Base-by-base conservation (phyloP, 2,888 invertebrate genomes). In the Cosmorhoe ocellata region DNA sequence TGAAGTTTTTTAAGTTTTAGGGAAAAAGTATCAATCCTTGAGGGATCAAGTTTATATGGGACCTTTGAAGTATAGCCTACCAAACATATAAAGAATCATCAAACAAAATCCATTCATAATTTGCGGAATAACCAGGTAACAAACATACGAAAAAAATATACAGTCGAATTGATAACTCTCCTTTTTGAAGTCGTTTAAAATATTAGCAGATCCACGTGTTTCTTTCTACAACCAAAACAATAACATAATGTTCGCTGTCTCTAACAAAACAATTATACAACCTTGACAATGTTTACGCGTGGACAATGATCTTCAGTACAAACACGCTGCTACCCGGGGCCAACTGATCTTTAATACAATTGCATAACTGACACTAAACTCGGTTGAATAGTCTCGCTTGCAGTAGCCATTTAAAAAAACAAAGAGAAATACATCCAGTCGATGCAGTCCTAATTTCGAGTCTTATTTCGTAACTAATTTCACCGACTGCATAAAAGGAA, bases 391-490 rank as follows among this genome's bases (percentile, higher is more conserved):
- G 6, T 14, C 18, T 11, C 26, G 11, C 11, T 30, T 38, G 37
- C 34, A 38, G 38, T 27, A 42, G 22, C 33, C 38, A 38, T 34
- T n/a, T 38, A 42, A 52, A 26, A 30, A 49, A 42, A 56, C 24
- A 38, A 38, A 7, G 26, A 55, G 39, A 54, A 61, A 38, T 41
- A 39, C 32, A 24, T 3, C 13, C 27, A 43, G 58, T 55, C 52
- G 33, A 43, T 40, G 6, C 45, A n/a, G 51, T 26, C 48, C 63
- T 60, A 59, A 61, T 65, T 63, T 54, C 30, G 51, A 22, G 38
- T 62, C 55, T 56, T 47, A 59, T 67, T 64, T 61, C 47, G 56
- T 61, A 63, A 67, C 69, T 71, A 66, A 72, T 72, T 71, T 64
- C 57, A 59, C 51, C 40, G 48, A 59, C 56, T 62, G 65, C 66